phyloP scores from a whole-genome alignment of 2,113 vertebrate species.

The Catharus bicknelli region DNA sequence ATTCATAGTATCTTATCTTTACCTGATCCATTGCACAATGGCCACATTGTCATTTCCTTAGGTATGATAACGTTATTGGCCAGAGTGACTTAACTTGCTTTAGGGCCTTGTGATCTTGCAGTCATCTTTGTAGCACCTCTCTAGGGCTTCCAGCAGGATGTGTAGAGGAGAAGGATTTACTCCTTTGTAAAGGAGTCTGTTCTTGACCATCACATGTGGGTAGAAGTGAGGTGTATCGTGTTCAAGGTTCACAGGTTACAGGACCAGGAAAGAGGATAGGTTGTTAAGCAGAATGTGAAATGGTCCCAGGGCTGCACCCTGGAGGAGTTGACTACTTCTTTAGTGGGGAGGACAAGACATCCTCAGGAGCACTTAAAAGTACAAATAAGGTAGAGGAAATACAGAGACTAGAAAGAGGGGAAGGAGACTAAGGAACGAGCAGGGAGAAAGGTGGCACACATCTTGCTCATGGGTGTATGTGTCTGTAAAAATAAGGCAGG shows the following conservation, averaged over 20 bases:
- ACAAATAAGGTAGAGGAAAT: neutral
- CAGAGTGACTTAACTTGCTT: neutral
- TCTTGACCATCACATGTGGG: neutral
- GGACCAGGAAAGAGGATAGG: neutral
- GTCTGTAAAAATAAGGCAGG: neutral
- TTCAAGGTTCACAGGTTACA: slow-evolving; percentile 17
- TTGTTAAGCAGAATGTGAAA: slow-evolving; percentile 4
- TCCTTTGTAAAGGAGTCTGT: neutral
- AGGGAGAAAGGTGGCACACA: neutral
- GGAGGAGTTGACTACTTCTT: neutral
- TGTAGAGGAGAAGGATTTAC: neutral
- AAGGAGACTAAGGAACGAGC: neutral
- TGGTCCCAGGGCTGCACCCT: neutral
- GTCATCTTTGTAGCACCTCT: slow-evolving; percentile 1
- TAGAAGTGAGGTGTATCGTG: neutral
- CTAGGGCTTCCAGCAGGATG: slow-evolving; percentile 15
- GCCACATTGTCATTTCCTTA: neutral
- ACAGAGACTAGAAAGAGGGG: neutral
- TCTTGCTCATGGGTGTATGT: neutral
- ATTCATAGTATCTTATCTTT: slow-evolving; percentile 18
- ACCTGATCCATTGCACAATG: neutral
- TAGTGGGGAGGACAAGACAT: neutral
- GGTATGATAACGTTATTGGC: neutral
- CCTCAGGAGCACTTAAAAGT: neutral
- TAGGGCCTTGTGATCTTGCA: slow-evolving; percentile 16